Conservation (phyloP, 1,140 invertebrate species). For the Calephelis virginiensis region DNA sequence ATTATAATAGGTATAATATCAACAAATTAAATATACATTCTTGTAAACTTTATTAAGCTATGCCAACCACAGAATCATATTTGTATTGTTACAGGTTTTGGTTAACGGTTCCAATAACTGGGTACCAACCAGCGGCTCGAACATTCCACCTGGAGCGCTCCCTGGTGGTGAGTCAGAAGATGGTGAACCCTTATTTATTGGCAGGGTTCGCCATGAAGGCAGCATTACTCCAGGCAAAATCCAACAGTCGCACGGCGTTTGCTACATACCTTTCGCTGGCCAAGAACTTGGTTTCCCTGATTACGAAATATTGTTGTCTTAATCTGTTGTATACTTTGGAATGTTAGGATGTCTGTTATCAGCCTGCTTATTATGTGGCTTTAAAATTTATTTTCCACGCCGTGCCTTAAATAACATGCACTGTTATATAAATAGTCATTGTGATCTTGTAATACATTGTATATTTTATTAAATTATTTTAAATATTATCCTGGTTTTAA, state of each 20-base stretch:
- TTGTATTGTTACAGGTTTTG: slow-evolving; percentile 74
- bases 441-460: slow-evolving; percentile 29
- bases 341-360: neutral
- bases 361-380: slow-evolving; percentile 8
- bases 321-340: slow-evolving; percentile 27
- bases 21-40: too few relatives aligned
- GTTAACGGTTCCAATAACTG: slow-evolving; percentile 80
- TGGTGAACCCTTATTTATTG: slow-evolving; percentile 86
- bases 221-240: slow-evolving; percentile 86
- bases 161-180: slow-evolving; percentile 86
- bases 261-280: slow-evolving; percentile 86
- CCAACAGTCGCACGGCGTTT: slow-evolving; percentile 81
- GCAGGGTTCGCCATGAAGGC: slow-evolving; percentile 83
- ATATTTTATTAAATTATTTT: slow-evolving; percentile 52
- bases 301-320: slow-evolving; percentile 85
- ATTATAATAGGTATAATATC: neutral
- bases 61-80: too few relatives aligned
- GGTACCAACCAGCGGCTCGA: slow-evolving; percentile 80
- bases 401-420: slow-evolving; percentile 21
- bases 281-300: slow-evolving; percentile 85
- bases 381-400: slow-evolving; percentile 19
- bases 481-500: slow-evolving; percentile 21
- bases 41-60: too few relatives aligned
- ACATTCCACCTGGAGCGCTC: slow-evolving; percentile 85
- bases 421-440: neutral